A percentile compares a stretch with the other conserved stretches of the same genome.
Evolutionary conservation across 2,888 invertebrate genomes (phyloP).

Genomic region (Eucera pruinosa): DNA sequence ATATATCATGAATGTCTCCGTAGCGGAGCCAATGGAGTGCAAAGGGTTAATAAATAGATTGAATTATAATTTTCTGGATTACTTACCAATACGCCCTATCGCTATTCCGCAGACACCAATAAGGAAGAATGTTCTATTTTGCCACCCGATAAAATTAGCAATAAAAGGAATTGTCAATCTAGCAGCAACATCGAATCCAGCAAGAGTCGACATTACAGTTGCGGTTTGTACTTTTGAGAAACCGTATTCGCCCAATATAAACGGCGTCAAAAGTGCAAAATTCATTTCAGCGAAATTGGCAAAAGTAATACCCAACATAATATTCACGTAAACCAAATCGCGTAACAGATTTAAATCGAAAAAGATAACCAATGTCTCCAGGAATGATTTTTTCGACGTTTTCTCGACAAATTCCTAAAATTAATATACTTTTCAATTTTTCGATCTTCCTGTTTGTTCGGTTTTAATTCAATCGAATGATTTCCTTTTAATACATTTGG

Average conservation of each 20-base stretch:
- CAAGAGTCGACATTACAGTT: slow-evolving; percentile 89
- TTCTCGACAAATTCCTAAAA: slow-evolving; percentile 8
- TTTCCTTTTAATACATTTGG: background rate
- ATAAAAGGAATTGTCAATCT: slow-evolving; percentile 89
- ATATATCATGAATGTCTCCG: too few relatives aligned
- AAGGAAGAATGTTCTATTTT: slow-evolving; percentile 89
- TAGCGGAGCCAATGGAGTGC: too few relatives aligned
- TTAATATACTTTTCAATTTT: background rate
- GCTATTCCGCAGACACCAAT: slow-evolving; percentile 89
- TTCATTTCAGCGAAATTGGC: slow-evolving; percentile 90
- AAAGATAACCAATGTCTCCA: slow-evolving; percentile 87
- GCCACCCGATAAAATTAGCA: slow-evolving; percentile 89
- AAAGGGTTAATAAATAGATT: too few relatives aligned
- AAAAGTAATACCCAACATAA: slow-evolving; percentile 89
- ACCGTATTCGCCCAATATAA: slow-evolving; percentile 89
- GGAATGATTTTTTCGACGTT: slow-evolving; percentile 73
- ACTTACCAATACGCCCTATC: slow-evolving; percentile 87
- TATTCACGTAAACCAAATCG: slow-evolving; percentile 89
- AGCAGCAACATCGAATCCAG: slow-evolving; percentile 87
- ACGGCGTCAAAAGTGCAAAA: slow-evolving; percentile 90
- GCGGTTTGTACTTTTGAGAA: slow-evolving; percentile 87
- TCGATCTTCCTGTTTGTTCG: background rate
- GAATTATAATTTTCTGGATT: too few relatives aligned
- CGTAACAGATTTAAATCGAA: slow-evolving; percentile 90
- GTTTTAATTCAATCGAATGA: background rate